Evolutionary conservation across 2,797 vertebrate genomes (phyloP).

Genomic region (Tenualosa ilisha): DNA sequence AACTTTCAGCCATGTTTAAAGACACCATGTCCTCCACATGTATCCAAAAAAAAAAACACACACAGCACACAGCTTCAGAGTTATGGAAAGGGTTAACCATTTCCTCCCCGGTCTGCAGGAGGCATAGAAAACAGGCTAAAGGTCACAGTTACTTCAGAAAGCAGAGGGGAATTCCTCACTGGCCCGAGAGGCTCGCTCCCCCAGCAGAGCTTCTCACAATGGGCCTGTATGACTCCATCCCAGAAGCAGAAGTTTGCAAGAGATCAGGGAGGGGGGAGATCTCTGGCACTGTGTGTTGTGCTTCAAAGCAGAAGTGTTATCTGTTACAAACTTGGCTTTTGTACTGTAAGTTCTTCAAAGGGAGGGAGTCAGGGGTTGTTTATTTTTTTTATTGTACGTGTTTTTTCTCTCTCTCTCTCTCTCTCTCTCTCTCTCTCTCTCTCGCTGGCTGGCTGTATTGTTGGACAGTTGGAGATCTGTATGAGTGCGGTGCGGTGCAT

Average conservation of each 20-base stretch:
- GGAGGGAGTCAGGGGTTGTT: not conserved
- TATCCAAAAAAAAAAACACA: not conserved
- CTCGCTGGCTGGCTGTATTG: not conserved
- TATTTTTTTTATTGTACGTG: not conserved
- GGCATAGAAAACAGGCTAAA: conserved; percentile 53
- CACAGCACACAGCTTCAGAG: not conserved
- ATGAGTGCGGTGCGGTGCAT: not conserved
- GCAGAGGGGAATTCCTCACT: conserved; percentile 71
- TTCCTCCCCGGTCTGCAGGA: conserved; percentile 57
- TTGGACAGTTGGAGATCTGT: not conserved
- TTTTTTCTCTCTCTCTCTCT: too few species aligned
- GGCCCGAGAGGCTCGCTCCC: conserved; percentile 47
- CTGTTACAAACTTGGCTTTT: conserved; percentile 8
- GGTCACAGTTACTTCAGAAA: conserved; percentile 63
- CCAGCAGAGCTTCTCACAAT: not conserved
- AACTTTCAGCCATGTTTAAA: conserved; percentile 52
- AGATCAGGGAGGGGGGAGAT: not conserved
- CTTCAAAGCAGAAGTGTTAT: not conserved
- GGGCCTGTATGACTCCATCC: not conserved
- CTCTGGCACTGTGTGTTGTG: not conserved
- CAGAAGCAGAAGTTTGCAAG: not conserved
- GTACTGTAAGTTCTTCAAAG: conserved; percentile 12
- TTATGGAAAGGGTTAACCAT: conserved; percentile 64
- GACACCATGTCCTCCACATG: conserved; percentile 12
- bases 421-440: too few species aligned